A percentile compares a stretch with the other conserved stretches of the same genome.
phyloP scores from a whole-genome alignment of 1,140 invertebrate species.

The Schlechtendalia chinensis region DNA sequence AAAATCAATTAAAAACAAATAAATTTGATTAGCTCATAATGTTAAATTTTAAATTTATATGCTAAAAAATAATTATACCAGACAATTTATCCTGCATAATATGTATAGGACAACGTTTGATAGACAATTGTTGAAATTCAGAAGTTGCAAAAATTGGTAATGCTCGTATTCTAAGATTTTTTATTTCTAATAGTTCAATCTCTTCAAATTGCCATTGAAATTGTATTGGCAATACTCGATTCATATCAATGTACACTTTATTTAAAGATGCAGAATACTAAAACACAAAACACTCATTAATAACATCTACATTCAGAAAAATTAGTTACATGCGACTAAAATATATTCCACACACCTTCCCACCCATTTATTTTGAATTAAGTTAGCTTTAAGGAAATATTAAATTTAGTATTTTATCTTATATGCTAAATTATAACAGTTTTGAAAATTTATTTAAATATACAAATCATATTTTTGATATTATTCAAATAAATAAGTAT shows the following conservation, averaged over 20 bases:
- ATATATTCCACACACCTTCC: background rate
- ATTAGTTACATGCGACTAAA: background rate
- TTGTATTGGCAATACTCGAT: slow-evolving; percentile 39
- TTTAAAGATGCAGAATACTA: slow-evolving; percentile 46
- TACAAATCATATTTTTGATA: no score
- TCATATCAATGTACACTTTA: slow-evolving; percentile 47
- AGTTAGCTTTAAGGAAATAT: no score
- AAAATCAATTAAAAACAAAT: slow-evolving; percentile 32
- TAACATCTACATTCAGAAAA: background rate
- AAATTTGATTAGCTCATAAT: background rate
- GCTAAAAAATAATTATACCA: slow-evolving; percentile 5
- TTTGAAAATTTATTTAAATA: no score
- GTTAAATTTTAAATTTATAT: background rate
- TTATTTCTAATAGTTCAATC: background rate
- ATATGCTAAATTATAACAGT: no score
- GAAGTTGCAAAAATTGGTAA: slow-evolving; percentile 62
- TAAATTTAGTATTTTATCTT: no score
- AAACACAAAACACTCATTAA: background rate
- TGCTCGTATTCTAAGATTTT: slow-evolving; percentile 58
- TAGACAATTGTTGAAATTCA: slow-evolving; percentile 62
- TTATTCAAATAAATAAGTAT: no score
- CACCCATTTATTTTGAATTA: no score
- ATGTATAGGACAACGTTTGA: slow-evolving; percentile 63
- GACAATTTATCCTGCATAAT: slow-evolving; percentile 40
- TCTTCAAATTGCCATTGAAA: slow-evolving; percentile 24